Base-by-base conservation (phyloP, 2,888 invertebrate genomes). In the Tenthredo amoena region DNA sequence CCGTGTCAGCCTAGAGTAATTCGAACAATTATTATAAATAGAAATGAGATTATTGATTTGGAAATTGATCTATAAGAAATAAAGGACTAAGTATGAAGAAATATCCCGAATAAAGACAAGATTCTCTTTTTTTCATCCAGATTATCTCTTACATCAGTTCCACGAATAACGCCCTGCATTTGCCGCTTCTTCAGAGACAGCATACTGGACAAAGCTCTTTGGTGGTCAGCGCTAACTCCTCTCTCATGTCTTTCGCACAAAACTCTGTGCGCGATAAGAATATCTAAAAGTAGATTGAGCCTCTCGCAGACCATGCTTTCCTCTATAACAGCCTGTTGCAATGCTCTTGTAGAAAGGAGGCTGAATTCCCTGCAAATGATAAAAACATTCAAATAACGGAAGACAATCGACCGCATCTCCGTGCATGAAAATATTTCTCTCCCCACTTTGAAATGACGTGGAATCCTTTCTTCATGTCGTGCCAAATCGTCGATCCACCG, bases 161-260 rank as follows among this genome's bases (percentile, higher is more conserved):
- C 96, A 84, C 95, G 93, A 87, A 96, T 95, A 12, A 95, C 95
- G 1, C 95, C 95, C 89, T 96, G 96, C 90, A 96, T 95, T 90
- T 95, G 95, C 77, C 95, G 92, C 88, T 95, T 95, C 89, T 96
- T 96, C 83, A 96, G 92, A 2, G 95, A 94, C 55, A 96, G 89
- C 95, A 96, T 95, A 88, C 95, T 95, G 2, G 95, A 94, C 9
- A 96, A 91, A 0, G 96, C 96, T 47, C 94, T 94, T 87, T 95
- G 95, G 91, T 96, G 96, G 90, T 96, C 96, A 26, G 95, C 94
- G 26, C 95, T 95, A 1, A 96, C 95, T 5, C 96, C 96, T 84
- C 95, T 94, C 88, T 96, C 96, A 86, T 96, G 94, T 86, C 96
- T 93, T 89, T 96, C 96, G 88, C 96, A 96, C 31, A 96, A 90